Percentiles rank a stretch among this genome's conserved stretches.
phyloP scores from a whole-genome alignment of 2,888 invertebrate genomes.

The Cheilosia vernalis region DNA sequence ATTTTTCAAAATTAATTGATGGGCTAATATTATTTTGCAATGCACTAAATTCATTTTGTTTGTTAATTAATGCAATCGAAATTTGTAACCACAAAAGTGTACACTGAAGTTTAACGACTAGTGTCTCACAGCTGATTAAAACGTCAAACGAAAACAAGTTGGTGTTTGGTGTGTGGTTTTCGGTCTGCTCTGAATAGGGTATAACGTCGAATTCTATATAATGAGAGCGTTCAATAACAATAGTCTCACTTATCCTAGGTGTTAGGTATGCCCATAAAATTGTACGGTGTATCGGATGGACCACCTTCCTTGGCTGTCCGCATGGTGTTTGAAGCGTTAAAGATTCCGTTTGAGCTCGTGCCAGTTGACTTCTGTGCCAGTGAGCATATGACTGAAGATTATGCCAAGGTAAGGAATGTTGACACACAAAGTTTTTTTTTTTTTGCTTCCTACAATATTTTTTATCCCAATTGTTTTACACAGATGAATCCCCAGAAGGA shows the following conservation, averaged over 20 bases:
- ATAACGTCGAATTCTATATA: too few species aligned
- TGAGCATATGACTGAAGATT: constrained; percentile 90
- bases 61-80: too few species aligned
- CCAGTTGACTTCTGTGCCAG: constrained; percentile 88
- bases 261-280: constrained; percentile 85
- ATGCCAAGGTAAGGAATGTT: constrained; percentile 85
- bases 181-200: too few species aligned
- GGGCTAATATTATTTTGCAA: too few species aligned
- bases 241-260: not conserved
- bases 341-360: constrained; percentile 87
- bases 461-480: not conserved
- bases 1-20: too few species aligned
- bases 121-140: too few species aligned
- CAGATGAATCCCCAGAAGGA: constrained; percentile 83
- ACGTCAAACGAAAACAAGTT: too few species aligned
- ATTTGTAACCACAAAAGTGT: too few species aligned
- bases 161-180: too few species aligned
- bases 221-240: too few species aligned
- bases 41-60: too few species aligned
- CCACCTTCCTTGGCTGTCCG: constrained; percentile 90
- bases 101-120: too few species aligned
- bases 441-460: not conserved
- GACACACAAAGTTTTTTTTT: not conserved
- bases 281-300: constrained; percentile 90
- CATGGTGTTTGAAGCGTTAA: constrained; percentile 87